Percentiles rank a stretch among this genome's conserved stretches.
These are phyloP conservation scores for Coelopa pilipes DNA, from an alignment of 2,888 invertebrate species.

Conservation along the genomic window DNA sequence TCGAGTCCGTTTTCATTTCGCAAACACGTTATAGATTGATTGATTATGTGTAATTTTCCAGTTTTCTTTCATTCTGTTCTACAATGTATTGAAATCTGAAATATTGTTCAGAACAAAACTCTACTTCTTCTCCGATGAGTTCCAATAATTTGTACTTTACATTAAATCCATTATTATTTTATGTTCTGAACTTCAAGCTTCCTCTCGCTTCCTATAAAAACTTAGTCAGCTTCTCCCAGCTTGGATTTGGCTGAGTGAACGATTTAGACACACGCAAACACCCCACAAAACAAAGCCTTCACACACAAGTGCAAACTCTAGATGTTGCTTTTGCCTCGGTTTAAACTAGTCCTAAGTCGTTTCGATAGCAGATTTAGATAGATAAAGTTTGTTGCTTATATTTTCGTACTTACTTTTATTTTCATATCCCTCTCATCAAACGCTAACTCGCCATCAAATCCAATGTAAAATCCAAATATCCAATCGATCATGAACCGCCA, in stretches of 20 bases:
- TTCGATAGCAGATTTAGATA: constrained; percentile 16
- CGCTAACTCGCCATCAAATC: constrained; percentile 39
- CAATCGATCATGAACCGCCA: constrained; percentile 20
- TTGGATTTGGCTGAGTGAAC: background rate
- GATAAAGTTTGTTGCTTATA: background rate
- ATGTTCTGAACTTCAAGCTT: too few relatives aligned
- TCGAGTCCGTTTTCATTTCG: too few relatives aligned
- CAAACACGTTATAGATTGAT: too few relatives aligned
- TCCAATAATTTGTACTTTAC: too few relatives aligned
- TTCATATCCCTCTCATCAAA: constrained; percentile 41
- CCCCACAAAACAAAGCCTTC: background rate
- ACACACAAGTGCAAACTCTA: background rate
- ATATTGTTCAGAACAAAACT: too few relatives aligned
- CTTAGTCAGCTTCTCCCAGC: too few relatives aligned
- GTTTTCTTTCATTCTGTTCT: too few relatives aligned
- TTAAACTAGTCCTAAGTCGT: background rate
- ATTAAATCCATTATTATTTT: too few relatives aligned
- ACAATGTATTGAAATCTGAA: too few relatives aligned
- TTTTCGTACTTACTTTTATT: constrained; percentile 17
- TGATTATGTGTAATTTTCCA: too few relatives aligned
- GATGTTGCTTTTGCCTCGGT: constrained; percentile 12
- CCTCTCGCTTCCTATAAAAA: too few relatives aligned
- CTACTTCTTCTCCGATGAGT: too few relatives aligned
- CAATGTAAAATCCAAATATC: constrained; percentile 1
- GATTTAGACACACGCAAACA: background rate